phyloP scores from a whole-genome alignment of 1,140 invertebrate genomes.

The Nomia melanderi region DNA sequence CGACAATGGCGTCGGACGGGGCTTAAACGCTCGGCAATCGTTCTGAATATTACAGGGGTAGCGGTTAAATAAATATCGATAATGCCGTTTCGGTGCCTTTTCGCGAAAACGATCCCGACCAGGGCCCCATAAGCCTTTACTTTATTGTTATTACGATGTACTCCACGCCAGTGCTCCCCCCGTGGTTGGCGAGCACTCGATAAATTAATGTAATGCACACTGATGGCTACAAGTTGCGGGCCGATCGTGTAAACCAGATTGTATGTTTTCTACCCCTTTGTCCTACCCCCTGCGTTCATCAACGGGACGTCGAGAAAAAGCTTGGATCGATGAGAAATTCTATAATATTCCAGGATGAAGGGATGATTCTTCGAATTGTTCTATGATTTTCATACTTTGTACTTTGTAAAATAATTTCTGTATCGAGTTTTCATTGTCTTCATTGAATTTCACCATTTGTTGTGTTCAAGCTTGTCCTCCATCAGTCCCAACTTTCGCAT shows the following conservation, averaged over 20 bases:
- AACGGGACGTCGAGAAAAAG: background rate
- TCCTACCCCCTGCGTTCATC: background rate
- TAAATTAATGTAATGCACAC: conserved; percentile 63
- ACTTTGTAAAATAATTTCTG: too few species aligned
- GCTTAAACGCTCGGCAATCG: conserved; percentile 56
- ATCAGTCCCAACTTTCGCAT: too few species aligned
- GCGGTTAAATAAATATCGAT: conserved; percentile 67
- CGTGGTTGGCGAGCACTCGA: conserved; percentile 39
- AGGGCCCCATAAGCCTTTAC: conserved; percentile 57
- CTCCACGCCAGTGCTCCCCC: conserved; percentile 19
- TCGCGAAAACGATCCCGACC: conserved; percentile 61
- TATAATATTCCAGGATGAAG: too few species aligned
- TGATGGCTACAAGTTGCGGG: conserved; percentile 55
- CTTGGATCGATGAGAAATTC: too few species aligned
- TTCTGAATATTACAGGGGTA: conserved; percentile 52
- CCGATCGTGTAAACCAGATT: conserved; percentile 7
- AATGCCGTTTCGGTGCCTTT: conserved; percentile 64
- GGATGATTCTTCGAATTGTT: too few species aligned
- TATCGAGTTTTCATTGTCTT: too few species aligned
- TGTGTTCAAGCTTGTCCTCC: too few species aligned
- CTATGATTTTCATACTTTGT: too few species aligned
- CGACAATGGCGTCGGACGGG: conserved; percentile 33
- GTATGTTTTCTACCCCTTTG: background rate
- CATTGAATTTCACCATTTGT: too few species aligned
- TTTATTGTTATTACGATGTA: conserved; percentile 68